Percentiles rank a stretch among this genome's conserved stretches.
Conservation (phyloP, 2,113 vertebrate species). For the Stigmatopora argus region DNA sequence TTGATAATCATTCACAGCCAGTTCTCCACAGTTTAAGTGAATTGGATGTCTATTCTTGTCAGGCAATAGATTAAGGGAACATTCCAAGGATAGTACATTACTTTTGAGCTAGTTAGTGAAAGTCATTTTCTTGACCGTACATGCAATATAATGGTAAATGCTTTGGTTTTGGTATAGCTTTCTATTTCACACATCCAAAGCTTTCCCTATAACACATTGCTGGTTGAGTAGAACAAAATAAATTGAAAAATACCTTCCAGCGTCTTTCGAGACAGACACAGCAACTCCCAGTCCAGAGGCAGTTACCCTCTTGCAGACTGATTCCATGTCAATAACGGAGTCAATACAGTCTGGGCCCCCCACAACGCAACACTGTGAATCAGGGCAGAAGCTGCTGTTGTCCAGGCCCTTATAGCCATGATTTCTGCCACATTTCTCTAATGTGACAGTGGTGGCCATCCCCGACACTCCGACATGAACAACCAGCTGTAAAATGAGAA, state of each 20-base stretch:
- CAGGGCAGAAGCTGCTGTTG: conserved; percentile 87
- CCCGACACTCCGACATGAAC: conserved; percentile 93
- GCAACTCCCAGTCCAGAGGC: conserved; percentile 78
- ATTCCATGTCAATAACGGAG: conserved; percentile 91
- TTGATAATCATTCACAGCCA: too few relatives aligned
- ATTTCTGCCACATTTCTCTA: conserved; percentile 94
- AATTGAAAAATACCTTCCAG: conserved; percentile 77
- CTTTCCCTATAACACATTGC: neutral
- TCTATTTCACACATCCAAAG: neutral
- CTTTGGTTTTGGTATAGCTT: too few relatives aligned
- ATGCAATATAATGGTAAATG: too few relatives aligned
- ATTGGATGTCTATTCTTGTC: too few relatives aligned
- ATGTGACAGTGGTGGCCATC: conserved; percentile 86
- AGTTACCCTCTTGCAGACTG: conserved; percentile 77
- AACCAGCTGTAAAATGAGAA: conserved; percentile 72
- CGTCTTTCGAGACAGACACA: conserved; percentile 88
- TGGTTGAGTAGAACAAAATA: neutral
- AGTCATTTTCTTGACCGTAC: too few relatives aligned
- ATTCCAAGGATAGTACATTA: too few relatives aligned
- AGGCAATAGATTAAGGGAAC: too few relatives aligned
- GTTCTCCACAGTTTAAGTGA: too few relatives aligned
- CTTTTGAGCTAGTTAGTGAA: too few relatives aligned
- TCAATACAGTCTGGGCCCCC: conserved; percentile 86
- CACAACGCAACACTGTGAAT: conserved; percentile 85
- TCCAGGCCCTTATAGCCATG: conserved; percentile 86